phyloP scores from a whole-genome alignment of 2,888 invertebrate genomes.

The Ptychoptera contaminata region DNA sequence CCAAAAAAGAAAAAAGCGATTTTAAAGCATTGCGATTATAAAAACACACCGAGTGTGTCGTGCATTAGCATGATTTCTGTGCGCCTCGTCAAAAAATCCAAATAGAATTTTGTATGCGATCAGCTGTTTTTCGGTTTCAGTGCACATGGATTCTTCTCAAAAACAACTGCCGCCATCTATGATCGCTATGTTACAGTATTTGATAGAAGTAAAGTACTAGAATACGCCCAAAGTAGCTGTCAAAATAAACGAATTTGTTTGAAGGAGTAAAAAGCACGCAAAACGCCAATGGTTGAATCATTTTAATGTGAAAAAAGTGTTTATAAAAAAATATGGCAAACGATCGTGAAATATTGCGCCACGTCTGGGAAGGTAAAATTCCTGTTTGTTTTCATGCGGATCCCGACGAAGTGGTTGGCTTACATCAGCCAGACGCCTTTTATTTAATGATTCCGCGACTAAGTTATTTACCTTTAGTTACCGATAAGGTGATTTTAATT shows the following conservation, averaged over 20 bases:
- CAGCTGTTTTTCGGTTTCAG: too few relatives aligned
- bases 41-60: too few relatives aligned
- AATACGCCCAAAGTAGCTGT: too few relatives aligned
- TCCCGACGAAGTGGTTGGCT: slow-evolving; percentile 72
- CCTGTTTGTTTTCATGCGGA: slow-evolving; percentile 86
- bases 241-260: too few relatives aligned
- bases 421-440: slow-evolving; percentile 83
- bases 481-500: slow-evolving; percentile 61
- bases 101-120: slow-evolving; percentile 3
- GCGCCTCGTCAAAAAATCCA: slow-evolving; percentile 3
- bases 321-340: slow-evolving; percentile 56
- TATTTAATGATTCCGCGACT: slow-evolving; percentile 87
- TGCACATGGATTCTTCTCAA: too few relatives aligned
- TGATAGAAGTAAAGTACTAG: too few relatives aligned
- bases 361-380: slow-evolving; percentile 91
- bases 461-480: slow-evolving; percentile 87
- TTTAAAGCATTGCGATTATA: too few relatives aligned
- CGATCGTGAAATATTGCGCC: slow-evolving; percentile 85
- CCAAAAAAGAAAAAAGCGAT: too few relatives aligned
- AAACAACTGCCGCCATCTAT: too few relatives aligned
- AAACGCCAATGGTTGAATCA: background rate
- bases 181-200: too few relatives aligned
- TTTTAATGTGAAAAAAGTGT: slow-evolving; percentile 1
- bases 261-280: too few relatives aligned
- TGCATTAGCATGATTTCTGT: too few relatives aligned